These are phyloP conservation scores for Aplocera efformata DNA, from an alignment of 2,888 invertebrate genomes.

Conservation along the genomic window DNA sequence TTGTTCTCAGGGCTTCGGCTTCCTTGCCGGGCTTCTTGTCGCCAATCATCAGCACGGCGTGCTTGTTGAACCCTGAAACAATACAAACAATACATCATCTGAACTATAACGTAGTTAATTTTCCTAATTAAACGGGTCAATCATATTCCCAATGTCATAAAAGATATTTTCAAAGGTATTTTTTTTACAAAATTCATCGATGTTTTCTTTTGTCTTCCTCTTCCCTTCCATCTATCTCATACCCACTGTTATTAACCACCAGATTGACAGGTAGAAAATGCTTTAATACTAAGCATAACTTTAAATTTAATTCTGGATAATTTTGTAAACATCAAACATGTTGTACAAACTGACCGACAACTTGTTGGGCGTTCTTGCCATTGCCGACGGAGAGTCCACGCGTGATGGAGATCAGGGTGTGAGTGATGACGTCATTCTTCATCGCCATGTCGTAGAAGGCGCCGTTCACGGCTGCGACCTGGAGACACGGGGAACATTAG, in stretches of 20 bases:
- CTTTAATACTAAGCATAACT: no score
- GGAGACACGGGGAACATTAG: not conserved
- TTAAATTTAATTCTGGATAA: no score
- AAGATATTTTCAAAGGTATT: no score
- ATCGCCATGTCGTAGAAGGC: constrained; percentile 46
- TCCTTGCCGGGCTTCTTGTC: constrained; percentile 84
- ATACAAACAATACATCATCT: not conserved
- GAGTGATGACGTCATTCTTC: constrained; percentile 79
- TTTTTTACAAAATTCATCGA: no score
- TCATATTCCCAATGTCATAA: no score
- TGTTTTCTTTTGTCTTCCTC: no score
- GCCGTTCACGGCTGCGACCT: constrained; percentile 39
- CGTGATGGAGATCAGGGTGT: constrained; percentile 82
- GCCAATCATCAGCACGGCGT: constrained; percentile 82
- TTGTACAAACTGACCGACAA: constrained; percentile 70
- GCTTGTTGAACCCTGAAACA: constrained; percentile 75
- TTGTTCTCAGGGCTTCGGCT: constrained; percentile 74
- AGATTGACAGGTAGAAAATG: no score
- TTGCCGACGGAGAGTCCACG: constrained; percentile 75
- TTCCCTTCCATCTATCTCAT: no score
- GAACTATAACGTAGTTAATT: no score
- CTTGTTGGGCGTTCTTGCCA: constrained; percentile 76
- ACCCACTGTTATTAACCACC: no score
- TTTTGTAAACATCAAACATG: no score
- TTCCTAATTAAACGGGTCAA: no score